Percentiles rank a stretch among this genome's conserved stretches.
phyloP scores from a whole-genome alignment of 2,888 invertebrate species.

The Gari tellinella region DNA sequence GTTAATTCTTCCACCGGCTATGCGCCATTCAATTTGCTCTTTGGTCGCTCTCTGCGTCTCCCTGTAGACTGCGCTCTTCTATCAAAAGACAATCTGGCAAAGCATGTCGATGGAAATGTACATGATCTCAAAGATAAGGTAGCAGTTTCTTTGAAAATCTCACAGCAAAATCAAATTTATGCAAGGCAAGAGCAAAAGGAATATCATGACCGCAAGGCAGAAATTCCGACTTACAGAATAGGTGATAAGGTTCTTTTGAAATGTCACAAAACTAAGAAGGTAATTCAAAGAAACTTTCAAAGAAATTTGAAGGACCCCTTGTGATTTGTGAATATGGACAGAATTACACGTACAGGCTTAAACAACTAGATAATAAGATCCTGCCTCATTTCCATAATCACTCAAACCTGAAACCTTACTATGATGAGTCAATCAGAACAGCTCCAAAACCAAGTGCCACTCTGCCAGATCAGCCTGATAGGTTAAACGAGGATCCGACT shows the following conservation, averaged over 20 bases:
- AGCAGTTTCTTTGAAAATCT: constrained; percentile 15
- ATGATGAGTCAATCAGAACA: too few relatives aligned
- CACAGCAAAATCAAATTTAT: constrained; percentile 19
- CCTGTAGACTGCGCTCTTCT: constrained; percentile 24
- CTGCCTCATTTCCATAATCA: too few relatives aligned
- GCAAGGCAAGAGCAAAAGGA: constrained; percentile 17
- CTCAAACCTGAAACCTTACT: too few relatives aligned
- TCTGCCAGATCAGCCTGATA: too few relatives aligned
- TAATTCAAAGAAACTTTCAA: constrained; percentile 26
- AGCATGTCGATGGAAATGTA: constrained; percentile 16
- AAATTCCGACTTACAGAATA: constrained; percentile 29
- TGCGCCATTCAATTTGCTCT: constrained; percentile 8
- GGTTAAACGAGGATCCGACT: too few relatives aligned
- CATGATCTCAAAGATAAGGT: constrained; percentile 10
- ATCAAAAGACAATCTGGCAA: constrained; percentile 25
- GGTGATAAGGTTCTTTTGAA: constrained; percentile 32
- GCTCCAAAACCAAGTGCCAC: too few relatives aligned
- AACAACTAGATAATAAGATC: too few relatives aligned
- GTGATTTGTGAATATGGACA: constrained; percentile 8
- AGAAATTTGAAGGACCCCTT: constrained; percentile 39
- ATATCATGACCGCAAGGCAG: constrained; percentile 24
- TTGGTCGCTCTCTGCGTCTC: constrained; percentile 21
- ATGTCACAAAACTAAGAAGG: constrained; percentile 6
- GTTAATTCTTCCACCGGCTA: constrained; percentile 4
- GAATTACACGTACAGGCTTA: too few relatives aligned